Conservation (phyloP, 2,888 invertebrate species). For the Metopia argyrocephala region DNA sequence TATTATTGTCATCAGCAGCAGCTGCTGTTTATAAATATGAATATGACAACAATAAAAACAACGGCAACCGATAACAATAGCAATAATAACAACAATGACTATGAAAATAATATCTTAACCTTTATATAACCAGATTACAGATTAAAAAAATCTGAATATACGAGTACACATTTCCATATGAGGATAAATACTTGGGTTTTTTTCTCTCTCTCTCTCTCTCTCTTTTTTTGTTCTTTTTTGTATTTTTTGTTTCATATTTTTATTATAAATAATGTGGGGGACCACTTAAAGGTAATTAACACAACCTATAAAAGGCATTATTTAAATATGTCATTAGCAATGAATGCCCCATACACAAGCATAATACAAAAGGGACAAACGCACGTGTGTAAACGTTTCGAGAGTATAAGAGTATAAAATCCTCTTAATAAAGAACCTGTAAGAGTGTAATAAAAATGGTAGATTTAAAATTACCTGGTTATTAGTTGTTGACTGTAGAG, state of each 20-base stretch:
- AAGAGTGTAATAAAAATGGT: neutral
- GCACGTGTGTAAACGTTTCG: neutral
- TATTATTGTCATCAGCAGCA: constrained; percentile 30
- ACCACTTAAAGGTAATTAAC: constrained; percentile 62
- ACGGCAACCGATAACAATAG: neutral
- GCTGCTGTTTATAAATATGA: constrained; percentile 39
- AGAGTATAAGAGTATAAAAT: neutral
- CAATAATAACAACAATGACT: neutral
- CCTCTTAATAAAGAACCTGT: neutral
- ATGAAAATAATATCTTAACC: constrained; percentile 36
- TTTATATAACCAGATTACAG: constrained; percentile 8
- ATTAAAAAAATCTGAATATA: neutral
- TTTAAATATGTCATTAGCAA: constrained; percentile 49
- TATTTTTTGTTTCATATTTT: constrained; percentile 5
- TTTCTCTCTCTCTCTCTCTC: too few relatives aligned
- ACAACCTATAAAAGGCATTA: constrained; percentile 51
- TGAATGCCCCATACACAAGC: neutral
- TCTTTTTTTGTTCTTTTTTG: neutral
- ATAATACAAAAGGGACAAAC: neutral
- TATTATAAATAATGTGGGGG: constrained; percentile 53
- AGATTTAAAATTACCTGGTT: neutral
- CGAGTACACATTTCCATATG: too few relatives aligned
- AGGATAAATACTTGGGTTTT: too few relatives aligned
- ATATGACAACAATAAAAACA: neutral
- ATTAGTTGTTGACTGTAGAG: neutral